These are phyloP conservation scores for Drosophila fungiperda DNA, from an alignment of 2,888 invertebrate species.

Conservation along the genomic window DNA sequence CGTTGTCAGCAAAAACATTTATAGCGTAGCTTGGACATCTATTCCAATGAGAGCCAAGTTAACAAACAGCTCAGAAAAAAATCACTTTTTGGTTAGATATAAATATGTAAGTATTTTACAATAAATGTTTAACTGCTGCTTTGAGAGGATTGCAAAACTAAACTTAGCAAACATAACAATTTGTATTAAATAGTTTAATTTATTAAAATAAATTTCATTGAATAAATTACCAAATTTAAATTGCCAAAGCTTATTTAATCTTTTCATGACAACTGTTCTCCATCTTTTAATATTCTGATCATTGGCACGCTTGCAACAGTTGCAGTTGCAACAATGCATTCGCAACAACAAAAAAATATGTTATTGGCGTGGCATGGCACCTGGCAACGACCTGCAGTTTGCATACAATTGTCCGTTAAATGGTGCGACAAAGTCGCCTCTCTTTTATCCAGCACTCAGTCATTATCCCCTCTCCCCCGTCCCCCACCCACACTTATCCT, in stretches of 20 bases:
- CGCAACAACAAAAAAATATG: constrained; percentile 21
- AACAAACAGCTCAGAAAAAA: neutral
- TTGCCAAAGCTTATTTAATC: neutral
- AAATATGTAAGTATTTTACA: neutral
- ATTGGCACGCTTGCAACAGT: constrained; percentile 13
- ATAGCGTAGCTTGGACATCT: constrained; percentile 8
- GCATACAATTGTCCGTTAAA: constrained; percentile 56
- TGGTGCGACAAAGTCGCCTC: constrained; percentile 37
- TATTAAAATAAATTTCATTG: neutral
- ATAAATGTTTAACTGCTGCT: neutral
- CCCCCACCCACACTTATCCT: neutral
- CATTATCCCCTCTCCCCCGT: too few relatives aligned
- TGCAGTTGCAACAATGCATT: constrained; percentile 23
- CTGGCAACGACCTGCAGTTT: constrained; percentile 48
- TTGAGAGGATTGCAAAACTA: too few relatives aligned
- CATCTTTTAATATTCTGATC: constrained; percentile 6
- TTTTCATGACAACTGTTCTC: neutral
- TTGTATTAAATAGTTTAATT: neutral
- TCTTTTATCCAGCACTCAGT: neutral
- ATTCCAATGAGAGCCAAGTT: constrained; percentile 11
- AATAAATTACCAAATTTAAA: neutral
- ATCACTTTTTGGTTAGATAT: neutral
- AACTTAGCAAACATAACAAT: neutral
- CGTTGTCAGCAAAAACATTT: neutral
- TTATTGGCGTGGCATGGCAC: constrained; percentile 13